Conservation (phyloP, 2,888 invertebrate species). For the Hecatera dysodea region DNA sequence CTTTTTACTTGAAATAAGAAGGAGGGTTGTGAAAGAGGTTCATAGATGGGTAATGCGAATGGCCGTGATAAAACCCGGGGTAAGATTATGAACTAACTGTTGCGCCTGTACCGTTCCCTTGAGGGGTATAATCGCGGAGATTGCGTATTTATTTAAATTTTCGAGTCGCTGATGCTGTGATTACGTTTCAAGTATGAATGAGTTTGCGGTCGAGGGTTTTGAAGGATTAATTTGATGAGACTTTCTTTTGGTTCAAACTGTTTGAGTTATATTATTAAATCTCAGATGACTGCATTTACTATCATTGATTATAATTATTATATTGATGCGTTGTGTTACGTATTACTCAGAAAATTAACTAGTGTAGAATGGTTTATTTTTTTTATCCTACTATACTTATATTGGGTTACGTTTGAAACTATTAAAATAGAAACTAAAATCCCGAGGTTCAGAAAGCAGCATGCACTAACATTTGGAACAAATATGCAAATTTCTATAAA, state of each 20-base stretch:
- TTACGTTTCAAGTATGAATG: slow-evolving; percentile 63
- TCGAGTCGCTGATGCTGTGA: slow-evolving; percentile 62
- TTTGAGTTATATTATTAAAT: not conserved
- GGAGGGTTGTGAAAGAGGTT: slow-evolving; percentile 47
- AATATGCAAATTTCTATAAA: slow-evolving; percentile 65
- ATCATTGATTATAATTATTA: not conserved
- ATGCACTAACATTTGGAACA: slow-evolving; percentile 47
- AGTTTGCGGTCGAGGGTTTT: slow-evolving; percentile 18
- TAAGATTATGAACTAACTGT: slow-evolving; percentile 83
- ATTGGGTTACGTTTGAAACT: not conserved
- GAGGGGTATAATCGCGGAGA: slow-evolving; percentile 69
- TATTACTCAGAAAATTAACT: not conserved
- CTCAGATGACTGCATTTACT: not conserved
- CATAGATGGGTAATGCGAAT: slow-evolving; percentile 61
- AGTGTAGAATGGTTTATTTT: not conserved
- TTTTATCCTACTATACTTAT: not conserved
- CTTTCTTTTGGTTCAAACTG: slow-evolving; percentile 13
- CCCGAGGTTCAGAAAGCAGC: slow-evolving; percentile 39
- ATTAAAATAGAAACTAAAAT: slow-evolving; percentile 12
- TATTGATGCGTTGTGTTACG: not conserved
- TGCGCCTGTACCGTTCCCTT: slow-evolving; percentile 71
- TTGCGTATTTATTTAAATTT: slow-evolving; percentile 78
- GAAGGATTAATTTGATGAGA: slow-evolving; percentile 19
- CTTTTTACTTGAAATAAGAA: slow-evolving; percentile 28
- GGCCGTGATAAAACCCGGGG: slow-evolving; percentile 67